Evolutionary conservation across 2,113 vertebrate genomes (phyloP).

Genomic region (mouse (Mus musculus)): DNA sequence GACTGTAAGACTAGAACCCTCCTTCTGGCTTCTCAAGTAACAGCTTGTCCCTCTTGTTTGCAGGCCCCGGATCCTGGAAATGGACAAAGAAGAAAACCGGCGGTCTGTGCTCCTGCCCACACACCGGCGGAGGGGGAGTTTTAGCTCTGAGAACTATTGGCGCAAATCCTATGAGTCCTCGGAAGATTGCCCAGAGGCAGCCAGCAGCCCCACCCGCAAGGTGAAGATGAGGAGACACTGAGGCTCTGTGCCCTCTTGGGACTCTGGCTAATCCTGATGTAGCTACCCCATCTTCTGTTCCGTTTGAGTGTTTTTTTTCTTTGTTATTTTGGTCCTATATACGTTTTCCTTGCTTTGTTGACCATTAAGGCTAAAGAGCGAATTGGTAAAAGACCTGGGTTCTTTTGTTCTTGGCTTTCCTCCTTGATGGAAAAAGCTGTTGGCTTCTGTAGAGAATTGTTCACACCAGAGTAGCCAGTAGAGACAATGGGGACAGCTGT

Average conservation of each 20-base stretch:
- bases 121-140: conserved; percentile 89
- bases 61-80: conserved; percentile 97
- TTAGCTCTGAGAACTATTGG: conserved; percentile 95
- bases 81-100: conserved; percentile 99
- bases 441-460: conserved; percentile 73
- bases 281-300: conserved; percentile 78
- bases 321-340: conserved; percentile 56
- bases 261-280: conserved; percentile 76
- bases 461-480: conserved; percentile 77
- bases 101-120: conserved; percentile 91
- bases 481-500: conserved; percentile 31
- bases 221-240: conserved; percentile 98
- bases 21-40: conserved; percentile 5
- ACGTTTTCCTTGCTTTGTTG: conserved; percentile 80
- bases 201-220: conserved; percentile 91
- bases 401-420: conserved; percentile 80
- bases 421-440: conserved; percentile 81
- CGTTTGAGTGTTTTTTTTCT: conserved; percentile 72
- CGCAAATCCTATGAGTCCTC: conserved; percentile 89
- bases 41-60: background rate
- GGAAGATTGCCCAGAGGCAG: conserved; percentile 87
- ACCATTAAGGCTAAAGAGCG: conserved; percentile 85
- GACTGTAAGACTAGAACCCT: background rate
- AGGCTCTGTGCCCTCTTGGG: conserved; percentile 84
- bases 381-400: conserved; percentile 80